phyloP scores from a whole-genome alignment of 2,888 invertebrate genomes.

The Drosophila yooni region DNA sequence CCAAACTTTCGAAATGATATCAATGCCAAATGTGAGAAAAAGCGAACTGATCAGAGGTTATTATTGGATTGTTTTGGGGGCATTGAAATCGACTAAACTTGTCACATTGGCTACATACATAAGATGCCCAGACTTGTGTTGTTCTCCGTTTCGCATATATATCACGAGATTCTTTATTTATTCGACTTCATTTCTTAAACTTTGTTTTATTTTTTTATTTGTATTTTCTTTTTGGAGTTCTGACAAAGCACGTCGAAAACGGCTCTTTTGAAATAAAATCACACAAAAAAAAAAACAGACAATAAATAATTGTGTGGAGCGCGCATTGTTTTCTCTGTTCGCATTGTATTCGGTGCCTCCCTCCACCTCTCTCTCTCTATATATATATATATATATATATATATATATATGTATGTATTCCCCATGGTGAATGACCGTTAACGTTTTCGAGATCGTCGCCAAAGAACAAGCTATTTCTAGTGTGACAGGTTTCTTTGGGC shows the following conservation, averaged over 20 bases:
- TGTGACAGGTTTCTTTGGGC: constrained; percentile 53
- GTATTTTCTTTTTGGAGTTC: constrained; percentile 13
- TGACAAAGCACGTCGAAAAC: constrained; percentile 41
- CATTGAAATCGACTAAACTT: constrained; percentile 34
- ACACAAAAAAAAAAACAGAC: constrained; percentile 4
- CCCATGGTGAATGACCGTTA: constrained; percentile 74
- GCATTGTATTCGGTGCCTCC: constrained; percentile 19
- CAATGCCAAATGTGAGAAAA: constrained; percentile 12
- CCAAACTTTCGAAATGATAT: constrained; percentile 34
- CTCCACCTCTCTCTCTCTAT: background rate
- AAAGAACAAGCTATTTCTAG: constrained; percentile 51
- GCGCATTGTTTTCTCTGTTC: constrained; percentile 50
- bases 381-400: no score
- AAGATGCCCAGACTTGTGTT: background rate
- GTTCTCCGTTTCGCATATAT: constrained; percentile 46
- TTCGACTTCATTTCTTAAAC: constrained; percentile 17
- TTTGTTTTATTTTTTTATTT: constrained; percentile 6
- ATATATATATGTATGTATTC: no score
- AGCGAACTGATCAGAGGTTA: constrained; percentile 25
- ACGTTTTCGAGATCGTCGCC: constrained; percentile 57
- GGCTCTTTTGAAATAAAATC: constrained; percentile 33
- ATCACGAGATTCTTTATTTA: constrained; percentile 27
- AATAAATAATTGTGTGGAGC: constrained; percentile 54
- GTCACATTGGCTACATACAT: constrained; percentile 34
- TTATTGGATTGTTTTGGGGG: constrained; percentile 22